These are phyloP conservation scores for Alaudala cheleensis DNA, from an alignment of 2,113 vertebrate genomes.

Conservation along the genomic window DNA sequence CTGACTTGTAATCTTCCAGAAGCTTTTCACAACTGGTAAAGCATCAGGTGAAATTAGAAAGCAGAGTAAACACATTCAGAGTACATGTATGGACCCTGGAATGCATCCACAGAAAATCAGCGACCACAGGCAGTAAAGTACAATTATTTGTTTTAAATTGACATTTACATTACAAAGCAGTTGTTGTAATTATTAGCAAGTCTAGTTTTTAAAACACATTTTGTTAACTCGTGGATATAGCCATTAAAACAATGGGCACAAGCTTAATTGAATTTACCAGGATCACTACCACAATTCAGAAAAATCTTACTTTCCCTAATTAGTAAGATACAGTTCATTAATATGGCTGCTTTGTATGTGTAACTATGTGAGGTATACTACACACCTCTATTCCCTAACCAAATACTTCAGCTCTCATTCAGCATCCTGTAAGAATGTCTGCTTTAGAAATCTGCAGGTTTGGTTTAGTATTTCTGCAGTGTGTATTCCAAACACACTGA, in stretches of 20 bases:
- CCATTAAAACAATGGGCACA: neutral
- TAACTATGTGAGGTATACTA: neutral
- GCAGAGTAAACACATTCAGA: neutral
- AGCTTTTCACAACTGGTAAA: neutral
- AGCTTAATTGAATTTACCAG: neutral
- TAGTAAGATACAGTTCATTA: neutral
- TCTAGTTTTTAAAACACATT: neutral
- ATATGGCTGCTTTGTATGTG: neutral
- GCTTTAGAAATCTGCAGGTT: neutral
- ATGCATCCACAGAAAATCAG: neutral
- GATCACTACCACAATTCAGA: neutral
- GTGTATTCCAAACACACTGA: neutral
- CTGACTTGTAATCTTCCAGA: neutral
- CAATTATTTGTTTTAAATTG: neutral
- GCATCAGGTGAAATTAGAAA: neutral
- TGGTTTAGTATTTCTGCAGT: neutral
- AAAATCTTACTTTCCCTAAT: neutral
- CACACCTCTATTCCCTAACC: accelerated
- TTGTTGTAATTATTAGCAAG: neutral
- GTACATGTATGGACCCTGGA: neutral
- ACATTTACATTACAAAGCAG: neutral
- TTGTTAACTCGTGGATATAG: neutral
- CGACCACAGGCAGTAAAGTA: neutral
- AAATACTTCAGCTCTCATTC: neutral
- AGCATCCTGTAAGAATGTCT: neutral